Percentiles rank a stretch among this genome's conserved stretches.
Conservation (phyloP, 92 coral and sea anemone genomes). For the Muricea muricata region DNA sequence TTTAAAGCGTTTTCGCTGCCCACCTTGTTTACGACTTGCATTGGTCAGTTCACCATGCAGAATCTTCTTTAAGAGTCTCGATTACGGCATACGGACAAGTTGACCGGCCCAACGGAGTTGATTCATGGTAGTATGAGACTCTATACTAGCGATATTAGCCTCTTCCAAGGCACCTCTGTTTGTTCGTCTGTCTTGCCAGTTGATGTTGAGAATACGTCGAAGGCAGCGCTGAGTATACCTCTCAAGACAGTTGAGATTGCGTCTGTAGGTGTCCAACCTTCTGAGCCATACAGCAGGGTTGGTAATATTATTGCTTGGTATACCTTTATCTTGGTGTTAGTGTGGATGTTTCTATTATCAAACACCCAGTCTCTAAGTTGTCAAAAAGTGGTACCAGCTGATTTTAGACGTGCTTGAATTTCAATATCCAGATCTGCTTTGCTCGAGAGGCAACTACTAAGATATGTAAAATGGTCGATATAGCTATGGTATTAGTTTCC, state of each 20-base stretch:
- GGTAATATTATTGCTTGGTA: neutral
- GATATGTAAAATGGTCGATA: neutral
- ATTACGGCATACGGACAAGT: no score
- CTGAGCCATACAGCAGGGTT: neutral
- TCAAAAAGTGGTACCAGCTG: neutral
- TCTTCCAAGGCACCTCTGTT: slow-evolving; percentile 22
- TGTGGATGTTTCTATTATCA: neutral
- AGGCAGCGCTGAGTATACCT: neutral
- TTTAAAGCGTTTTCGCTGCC: neutral
- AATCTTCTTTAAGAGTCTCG: neutral
- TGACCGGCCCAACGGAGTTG: slow-evolving; percentile 35
- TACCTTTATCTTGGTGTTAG: neutral
- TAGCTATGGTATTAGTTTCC: neutral
- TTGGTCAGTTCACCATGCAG: neutral
- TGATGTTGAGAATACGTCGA: neutral
- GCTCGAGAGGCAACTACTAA: no score
- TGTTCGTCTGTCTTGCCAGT: slow-evolving; percentile 19
- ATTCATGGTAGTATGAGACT: slow-evolving; percentile 41
- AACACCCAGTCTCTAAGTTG: slow-evolving; percentile 1
- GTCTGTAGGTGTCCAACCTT: neutral
- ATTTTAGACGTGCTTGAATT: neutral
- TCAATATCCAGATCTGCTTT: no score
- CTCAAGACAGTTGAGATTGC: neutral
- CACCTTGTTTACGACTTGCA: neutral
- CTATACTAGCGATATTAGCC: slow-evolving; percentile 31